These are phyloP conservation scores for Popillia japonica DNA, from an alignment of 1,140 invertebrate genomes.

Conservation along the genomic window DNA sequence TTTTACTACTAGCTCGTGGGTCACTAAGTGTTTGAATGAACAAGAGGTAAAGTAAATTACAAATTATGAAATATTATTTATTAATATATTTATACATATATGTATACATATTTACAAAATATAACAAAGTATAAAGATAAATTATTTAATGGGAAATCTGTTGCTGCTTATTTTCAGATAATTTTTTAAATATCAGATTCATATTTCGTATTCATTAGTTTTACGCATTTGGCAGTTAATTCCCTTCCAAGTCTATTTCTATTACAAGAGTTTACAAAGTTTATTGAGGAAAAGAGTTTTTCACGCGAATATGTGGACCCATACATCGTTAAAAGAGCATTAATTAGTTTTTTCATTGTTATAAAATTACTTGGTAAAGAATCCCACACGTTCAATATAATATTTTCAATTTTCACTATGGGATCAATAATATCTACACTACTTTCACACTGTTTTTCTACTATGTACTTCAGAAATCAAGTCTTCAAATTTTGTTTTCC, in stretches of 20 bases:
- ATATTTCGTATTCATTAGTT: conserved; percentile 37
- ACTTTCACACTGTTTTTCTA: conserved; percentile 28
- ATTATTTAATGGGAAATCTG: not conserved
- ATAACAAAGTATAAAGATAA: not conserved
- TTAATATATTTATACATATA: not conserved
- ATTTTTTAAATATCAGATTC: conserved; percentile 7
- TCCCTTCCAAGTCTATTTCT: conserved; percentile 26
- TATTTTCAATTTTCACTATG: conserved; percentile 33
- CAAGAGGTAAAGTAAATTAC: not conserved
- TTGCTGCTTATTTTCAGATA: not conserved
- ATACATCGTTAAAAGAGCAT: conserved; percentile 38
- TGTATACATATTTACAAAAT: not conserved
- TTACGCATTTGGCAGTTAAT: conserved; percentile 39
- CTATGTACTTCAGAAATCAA: conserved; percentile 39
- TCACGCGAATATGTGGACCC: conserved; percentile 33
- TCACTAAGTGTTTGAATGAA: not conserved
- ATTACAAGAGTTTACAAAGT: not conserved
- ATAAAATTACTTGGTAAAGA: too few species aligned
- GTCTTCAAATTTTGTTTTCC: conserved; percentile 40
- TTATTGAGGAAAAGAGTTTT: not conserved
- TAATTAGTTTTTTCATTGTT: conserved; percentile 39
- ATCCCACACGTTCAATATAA: too few species aligned
- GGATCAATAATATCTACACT: conserved; percentile 33
- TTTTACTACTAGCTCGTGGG: conserved; percentile 34
- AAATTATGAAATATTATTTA: not conserved